Evolutionary conservation across 2,113 vertebrate genomes (phyloP), one percentile per base, ranked within the genome.

Genomic region (Rhabdomys dilectus): DNA sequence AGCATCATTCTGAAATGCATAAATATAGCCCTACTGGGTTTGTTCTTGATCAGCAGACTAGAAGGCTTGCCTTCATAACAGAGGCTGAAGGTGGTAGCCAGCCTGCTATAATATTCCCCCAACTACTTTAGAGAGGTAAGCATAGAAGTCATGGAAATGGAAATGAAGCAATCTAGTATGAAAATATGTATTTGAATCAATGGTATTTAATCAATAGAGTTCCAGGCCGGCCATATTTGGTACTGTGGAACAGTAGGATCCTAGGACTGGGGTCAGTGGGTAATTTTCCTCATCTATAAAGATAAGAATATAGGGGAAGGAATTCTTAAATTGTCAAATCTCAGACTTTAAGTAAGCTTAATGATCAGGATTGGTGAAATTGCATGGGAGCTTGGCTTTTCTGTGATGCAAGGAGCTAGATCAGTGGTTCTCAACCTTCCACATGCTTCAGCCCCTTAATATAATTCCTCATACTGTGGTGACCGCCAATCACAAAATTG

Each of bases 281-380:
- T 88, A 87, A 89, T 91, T 94, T 80, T 68, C 72, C 3, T 91
- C 36, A 42, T 78, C 56, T 78, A 64, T 62, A 13, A 75, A 86
- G 92, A 68, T 16, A 73, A 86, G 34, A 2, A 1, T 56, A 2
- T 16, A 85, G 39, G 36, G 17, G 22, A 68, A 31, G 90, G 15
- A 84, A 89, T 26, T 93, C 34, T 94, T 36, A 51, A 73, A 15
- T 86, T 82, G 94, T 45, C 73, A 85, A 95, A 88, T 64, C 31
- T 7, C 45, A 72, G 73, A 34, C 39, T 80, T 93, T 80, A 75
- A 78, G 51, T 68, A 82, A 85, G 24, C 53, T 34, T 77, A 93
- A 81, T 75, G 73, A 58, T 70, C 2, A 78, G 39, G 24, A 48
- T 88, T 94, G 82, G 60, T 82, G 36, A 94, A 89, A 85, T 3